Conservation (phyloP, 2,888 invertebrate species). For the Melangyna quadrimaculata region DNA sequence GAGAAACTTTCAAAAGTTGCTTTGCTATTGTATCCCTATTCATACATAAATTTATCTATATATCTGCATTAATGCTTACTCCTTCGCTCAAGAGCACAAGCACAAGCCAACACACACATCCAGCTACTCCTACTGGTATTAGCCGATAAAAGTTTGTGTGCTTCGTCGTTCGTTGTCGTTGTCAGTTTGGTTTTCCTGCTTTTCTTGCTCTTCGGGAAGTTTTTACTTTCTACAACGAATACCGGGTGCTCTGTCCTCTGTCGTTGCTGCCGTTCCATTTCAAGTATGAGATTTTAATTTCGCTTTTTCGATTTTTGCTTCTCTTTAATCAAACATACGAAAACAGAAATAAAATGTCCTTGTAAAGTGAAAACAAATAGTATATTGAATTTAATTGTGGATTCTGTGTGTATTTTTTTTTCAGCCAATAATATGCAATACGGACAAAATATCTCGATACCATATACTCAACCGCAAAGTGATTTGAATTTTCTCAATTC, state of each 20-base stretch:
- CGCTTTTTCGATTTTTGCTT: constrained; percentile 13
- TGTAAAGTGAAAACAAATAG: constrained; percentile 31
- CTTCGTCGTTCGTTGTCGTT: constrained; percentile 4
- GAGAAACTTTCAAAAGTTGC: constrained; percentile 47
- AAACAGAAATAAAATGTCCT: constrained; percentile 15
- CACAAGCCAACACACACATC: constrained; percentile 40
- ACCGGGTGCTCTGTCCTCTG: constrained; percentile 57
- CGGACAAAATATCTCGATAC: constrained; percentile 81
- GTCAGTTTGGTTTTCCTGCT: constrained; percentile 49
- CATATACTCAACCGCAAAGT: constrained; percentile 81
- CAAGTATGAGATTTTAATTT: constrained; percentile 51
- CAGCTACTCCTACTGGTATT: no score
- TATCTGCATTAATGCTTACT: background rate
- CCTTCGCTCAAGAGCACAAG: constrained; percentile 16
- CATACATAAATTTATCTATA: background rate
- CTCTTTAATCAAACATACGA: background rate
- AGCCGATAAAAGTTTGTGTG: constrained; percentile 42
- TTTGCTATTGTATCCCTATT: background rate
- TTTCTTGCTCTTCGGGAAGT: constrained; percentile 53
- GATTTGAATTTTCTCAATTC: constrained; percentile 81
- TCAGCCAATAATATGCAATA: constrained; percentile 81
- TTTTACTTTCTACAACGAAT: constrained; percentile 66
- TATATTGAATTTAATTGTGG: constrained; percentile 47
- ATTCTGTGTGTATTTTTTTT: constrained; percentile 71
- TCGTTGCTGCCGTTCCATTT: constrained; percentile 24